Base-by-base conservation (phyloP, 2,113 vertebrate species). In the Anseranas semipalmata region DNA sequence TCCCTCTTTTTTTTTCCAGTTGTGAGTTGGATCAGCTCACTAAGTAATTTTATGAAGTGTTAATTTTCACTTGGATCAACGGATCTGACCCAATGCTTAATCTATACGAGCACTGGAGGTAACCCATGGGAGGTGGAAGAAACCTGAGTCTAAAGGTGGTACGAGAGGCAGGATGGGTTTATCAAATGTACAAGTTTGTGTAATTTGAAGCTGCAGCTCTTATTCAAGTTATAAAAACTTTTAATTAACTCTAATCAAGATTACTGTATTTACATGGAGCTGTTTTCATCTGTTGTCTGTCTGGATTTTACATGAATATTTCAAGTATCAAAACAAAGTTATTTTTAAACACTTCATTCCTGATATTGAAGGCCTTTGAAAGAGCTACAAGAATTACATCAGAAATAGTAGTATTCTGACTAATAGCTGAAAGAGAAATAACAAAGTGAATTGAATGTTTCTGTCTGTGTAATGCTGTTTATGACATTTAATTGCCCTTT, bases 401-500 rank as follows among this genome's bases (percentile, higher is more conserved):
- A 88, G 39, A 84, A 95, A 43, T 80, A 74, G 3, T 20, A 66
- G 28, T 28, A 17, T 88, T 88, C 46, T 84, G 35, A 72, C 28
- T 71, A 55, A 33, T 2, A 75, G 56, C 43, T 93, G 65, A 81
- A 92, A 94, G 65, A 88, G 53, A 19, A 53, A 52, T 70, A 85
- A 50, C 43, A 65, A 58, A 89, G 48, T 65, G 43, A 68, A 33
- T 53, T 27, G 7, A 84, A 8, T 82, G 19, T 83, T 89, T 93
- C 45, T 87, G 30, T 28, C 13, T 78, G 0, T 43, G 9, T 65
- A 46, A 53, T 17, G 20, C 32, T 48, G 15, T 46, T 83, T 46
- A 62, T 76, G 58, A 63, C 79, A 45, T 45, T 87, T 95, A 7
- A 77, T 93, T 89, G 28, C 81, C 24, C 30, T 90, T 90, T 93